Evolutionary conservation across 2,888 invertebrate species (phyloP), one percentile per base, ranked within the genome.

Genomic region (Amphipoea oculea): DNA sequence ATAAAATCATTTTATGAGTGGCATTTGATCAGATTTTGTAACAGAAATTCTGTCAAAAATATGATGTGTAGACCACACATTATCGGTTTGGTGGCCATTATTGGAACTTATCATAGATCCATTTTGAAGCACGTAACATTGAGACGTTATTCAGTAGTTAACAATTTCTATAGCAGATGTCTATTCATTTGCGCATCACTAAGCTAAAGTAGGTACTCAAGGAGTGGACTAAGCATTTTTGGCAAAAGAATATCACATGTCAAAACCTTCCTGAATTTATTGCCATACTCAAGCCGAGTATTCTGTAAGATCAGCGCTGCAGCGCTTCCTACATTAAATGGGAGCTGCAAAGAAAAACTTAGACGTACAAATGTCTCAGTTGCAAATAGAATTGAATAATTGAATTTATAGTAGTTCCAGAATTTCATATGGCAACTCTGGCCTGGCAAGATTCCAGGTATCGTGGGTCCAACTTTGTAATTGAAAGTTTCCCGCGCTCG

Each of bases 371-470:
- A 87, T 91, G 93, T 92, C 92, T 90, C 86, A 89, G 88, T 90
- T 85, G 89, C 91, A 90, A 89, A 87, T 90, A 85, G 89, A 92
- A 94, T 93, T 93, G 93, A 94, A 93, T 95, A 92, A 92, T 92
- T 93, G 91, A 92, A 94, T 94, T 94, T 94, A 95, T 94, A 91
- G 92, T 92, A 93, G 93, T 89, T 89, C 78, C 78, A 80, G 76
- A 89, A 88, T 89, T 88, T 89, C 89, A 89, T 89, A 89, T 93
- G 93, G 85, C 87, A 91, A 82, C 57, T 54, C 78, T 73, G 79
- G 83, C 79, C 89, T 94, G 94, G 94, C 94, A 78, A 81, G 80
- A 79, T 86, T 94, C 95, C 95, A 95, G 95, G 92, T 93, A 91
- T 87, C 79, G 88, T 88, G 70, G 86, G 87, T 81, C 89, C 88